phyloP scores from a whole-genome alignment of 2,797 vertebrate species.

The Ciconia nigra region DNA sequence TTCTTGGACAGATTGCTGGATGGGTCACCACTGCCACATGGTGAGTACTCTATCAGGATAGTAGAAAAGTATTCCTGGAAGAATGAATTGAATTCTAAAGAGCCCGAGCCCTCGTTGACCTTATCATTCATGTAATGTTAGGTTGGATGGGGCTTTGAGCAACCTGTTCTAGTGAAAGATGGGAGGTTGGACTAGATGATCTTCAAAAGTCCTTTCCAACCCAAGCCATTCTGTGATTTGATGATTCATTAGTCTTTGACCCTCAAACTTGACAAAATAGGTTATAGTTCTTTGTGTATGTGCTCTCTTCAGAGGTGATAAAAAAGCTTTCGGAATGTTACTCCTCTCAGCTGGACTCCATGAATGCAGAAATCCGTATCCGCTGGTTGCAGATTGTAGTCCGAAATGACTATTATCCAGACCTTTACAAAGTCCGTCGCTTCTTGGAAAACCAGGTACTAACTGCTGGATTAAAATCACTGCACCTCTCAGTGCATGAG shows the following conservation, averaged over 20 bases:
- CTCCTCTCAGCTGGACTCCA: constrained; percentile 85
- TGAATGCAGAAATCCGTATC: constrained; percentile 94
- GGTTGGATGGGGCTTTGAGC: not conserved
- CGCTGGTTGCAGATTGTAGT: constrained; percentile 95
- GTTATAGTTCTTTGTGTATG: not conserved
- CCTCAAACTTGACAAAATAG: not conserved
- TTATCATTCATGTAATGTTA: not conserved
- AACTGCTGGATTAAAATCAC: constrained; percentile 55
- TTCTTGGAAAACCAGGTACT: constrained; percentile 93
- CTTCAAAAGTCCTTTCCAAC: not conserved
- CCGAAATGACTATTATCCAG: constrained; percentile 88
- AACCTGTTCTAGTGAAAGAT: not conserved
- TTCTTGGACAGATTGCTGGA: constrained; percentile 94
- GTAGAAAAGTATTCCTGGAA: not conserved
- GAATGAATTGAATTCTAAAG: not conserved
- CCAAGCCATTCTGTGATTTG: not conserved
- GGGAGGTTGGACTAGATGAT: not conserved
- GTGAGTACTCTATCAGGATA: constrained; percentile 62
- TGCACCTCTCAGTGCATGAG: constrained; percentile 59
- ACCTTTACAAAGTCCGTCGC: constrained; percentile 86
- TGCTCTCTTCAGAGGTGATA: constrained; percentile 83
- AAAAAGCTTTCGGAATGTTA: constrained; percentile 85
- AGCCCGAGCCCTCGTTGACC: not conserved
- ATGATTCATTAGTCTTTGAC: not conserved
- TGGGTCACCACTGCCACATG: constrained; percentile 83